Evolutionary conservation across 23 tunicate species (phyloP), one percentile per base, ranked within the genome.

Genomic region (Styela plicata): DNA sequence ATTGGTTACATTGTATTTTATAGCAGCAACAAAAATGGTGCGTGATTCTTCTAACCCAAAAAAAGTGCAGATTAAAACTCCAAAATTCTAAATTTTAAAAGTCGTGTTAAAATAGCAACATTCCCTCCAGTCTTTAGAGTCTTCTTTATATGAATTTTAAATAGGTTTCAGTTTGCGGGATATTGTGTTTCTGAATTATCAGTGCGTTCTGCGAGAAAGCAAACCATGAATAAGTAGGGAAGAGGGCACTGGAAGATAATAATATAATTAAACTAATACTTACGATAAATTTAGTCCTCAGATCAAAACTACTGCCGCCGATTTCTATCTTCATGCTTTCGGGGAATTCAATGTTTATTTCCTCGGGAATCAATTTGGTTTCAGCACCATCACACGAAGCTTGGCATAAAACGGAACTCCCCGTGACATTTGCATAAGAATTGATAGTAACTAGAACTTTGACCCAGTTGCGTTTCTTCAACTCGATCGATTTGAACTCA

Each of bases 321-420:
- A 76, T 17, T 76, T 76, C 81, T 24, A 76, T 36, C 18, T 22
- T 44, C 36, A 27, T 52, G 24, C 44, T 65, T 53, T 57, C 22
- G 17, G 81, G 81, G 7, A 76, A 76, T 7, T 5, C 66, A 18
- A 76, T 21, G 31, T 76, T 76, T 37, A 76, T 52, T 76, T 27
- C 81, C 19, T 44, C 53, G 0, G 17, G 2, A 24, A 37, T 21
- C 23, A 19, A 19, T 25, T 52, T 36, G 19, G 33, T 52, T 1
- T 76, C 27, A 25, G 16, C 27, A 25, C 18, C 66, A 21, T 36
- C 32, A 44, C 81, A 76, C 21, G 63, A 20, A 44, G 0, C 5
- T 24, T 2, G 81, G 31, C 64, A 44, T 0, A 57, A 76, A 0
- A 76, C 66, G 13, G 17, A 18, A 22, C 24, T 22, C 17, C 31